Base-by-base conservation (phyloP, 2,888 invertebrate species). In the Nemotelus nigrinus region DNA sequence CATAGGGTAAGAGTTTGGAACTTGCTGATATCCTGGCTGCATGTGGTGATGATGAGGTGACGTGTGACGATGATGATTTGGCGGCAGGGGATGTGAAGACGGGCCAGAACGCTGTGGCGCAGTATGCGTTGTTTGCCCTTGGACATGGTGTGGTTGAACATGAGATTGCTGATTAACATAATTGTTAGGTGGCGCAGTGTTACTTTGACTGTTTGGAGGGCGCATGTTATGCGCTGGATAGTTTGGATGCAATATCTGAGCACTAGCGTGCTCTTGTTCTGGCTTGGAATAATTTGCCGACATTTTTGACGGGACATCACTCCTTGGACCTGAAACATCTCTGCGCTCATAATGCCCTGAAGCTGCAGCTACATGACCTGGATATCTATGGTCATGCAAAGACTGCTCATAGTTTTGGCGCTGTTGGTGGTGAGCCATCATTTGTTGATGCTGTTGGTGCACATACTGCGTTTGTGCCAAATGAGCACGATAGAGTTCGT, bases 401-500 rank as follows among this genome's bases (percentile, higher is more conserved):
- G 25, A 25, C 25, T 25, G 25, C 25, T 25, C 25, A 25, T 25
- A 25, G 25, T 25, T 25, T 25, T 83, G 82, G 74, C 83, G 83
- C 68, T 81, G 81, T 43, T 77, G 60, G 10, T 74, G 58, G 45
- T 67, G 57, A n/a, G 43, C 44, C 39, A 78, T 76, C 3, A 58
- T 60, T 5, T 55, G 63, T n/a, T 78, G 77, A 4, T 68, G 70
- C 25, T 77, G 77, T 43, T 80, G 78, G 41, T 78, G 78, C 8
- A 53, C 67, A 60, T 76, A 75, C 10, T 71, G 72, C 4, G 72
- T 77, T 68, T 79, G 71, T 39, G 72, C 77, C 55, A 79, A 72
- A 70, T 79, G 79, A 1, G 74, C 78, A n/a, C 77, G 70, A 48
- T 79, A 79, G 2, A 79, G 64, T n/a, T 78, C 78, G 58, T 78